Conservation (phyloP, 2,113 vertebrate species). For the Halichoeres trimaculatus region DNA sequence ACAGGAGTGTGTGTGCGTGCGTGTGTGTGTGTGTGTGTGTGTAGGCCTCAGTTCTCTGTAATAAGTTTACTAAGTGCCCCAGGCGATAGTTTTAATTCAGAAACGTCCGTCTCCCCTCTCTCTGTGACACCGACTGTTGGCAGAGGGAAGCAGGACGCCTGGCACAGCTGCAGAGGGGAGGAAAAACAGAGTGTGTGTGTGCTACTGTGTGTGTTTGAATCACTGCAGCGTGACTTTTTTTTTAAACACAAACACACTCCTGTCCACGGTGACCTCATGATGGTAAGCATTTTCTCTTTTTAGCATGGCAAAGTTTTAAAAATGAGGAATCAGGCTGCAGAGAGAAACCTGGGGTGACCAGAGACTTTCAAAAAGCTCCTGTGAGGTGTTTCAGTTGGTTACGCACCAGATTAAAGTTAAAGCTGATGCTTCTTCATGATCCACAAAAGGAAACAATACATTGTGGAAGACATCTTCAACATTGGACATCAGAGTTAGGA, state of each 20-base stretch:
- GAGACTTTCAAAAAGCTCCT: neutral
- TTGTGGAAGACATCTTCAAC: no score
- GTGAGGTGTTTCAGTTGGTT: no score
- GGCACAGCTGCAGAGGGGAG: slow-evolving; percentile 41
- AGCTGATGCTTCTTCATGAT: no score
- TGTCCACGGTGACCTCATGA: neutral
- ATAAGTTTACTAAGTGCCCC: slow-evolving; percentile 87
- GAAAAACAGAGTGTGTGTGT: neutral
- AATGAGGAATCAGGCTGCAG: neutral
- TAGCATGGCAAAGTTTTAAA: no score
- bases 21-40: slow-evolving; percentile 46
- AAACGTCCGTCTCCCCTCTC: slow-evolving; percentile 35
- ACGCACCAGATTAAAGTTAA: no score
- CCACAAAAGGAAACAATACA: no score
- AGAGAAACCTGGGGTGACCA: no score
- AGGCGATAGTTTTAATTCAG: slow-evolving; percentile 79
- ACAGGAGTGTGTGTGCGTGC: slow-evolving; percentile 69
- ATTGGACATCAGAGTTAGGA: no score
- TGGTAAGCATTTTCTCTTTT: neutral
- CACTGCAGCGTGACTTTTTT: slow-evolving; percentile 1
- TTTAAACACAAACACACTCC: slow-evolving; percentile 1
- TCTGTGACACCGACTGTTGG: slow-evolving; percentile 55
- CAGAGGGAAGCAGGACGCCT: slow-evolving; percentile 50
- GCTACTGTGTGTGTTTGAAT: slow-evolving; percentile 12
- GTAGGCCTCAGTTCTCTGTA: slow-evolving; percentile 85